These are phyloP conservation scores for Heliconius ismenius DNA, from an alignment of 2,888 invertebrate genomes.

Conservation along the genomic window DNA sequence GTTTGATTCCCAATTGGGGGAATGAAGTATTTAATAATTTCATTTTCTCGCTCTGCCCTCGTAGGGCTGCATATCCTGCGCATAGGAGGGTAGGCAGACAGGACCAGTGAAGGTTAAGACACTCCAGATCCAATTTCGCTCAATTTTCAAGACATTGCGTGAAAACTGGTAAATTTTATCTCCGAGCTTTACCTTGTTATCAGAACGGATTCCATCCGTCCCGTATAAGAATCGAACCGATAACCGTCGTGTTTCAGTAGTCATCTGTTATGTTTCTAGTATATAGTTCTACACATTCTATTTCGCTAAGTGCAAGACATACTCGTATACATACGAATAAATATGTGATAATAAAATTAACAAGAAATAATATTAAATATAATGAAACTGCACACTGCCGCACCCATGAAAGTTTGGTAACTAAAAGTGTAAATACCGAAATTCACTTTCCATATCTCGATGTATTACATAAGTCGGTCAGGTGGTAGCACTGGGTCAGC, in stretches of 20 bases:
- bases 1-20: too few species aligned
- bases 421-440: slow-evolving; percentile 35
- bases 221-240: neutral
- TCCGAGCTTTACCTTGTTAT: neutral
- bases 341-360: neutral
- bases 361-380: slow-evolving; percentile 4
- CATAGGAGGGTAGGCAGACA: too few species aligned
- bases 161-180: too few species aligned
- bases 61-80: too few species aligned
- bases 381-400: slow-evolving; percentile 3
- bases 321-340: neutral
- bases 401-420: slow-evolving; percentile 24
- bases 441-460: slow-evolving; percentile 34
- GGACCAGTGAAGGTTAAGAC: too few species aligned
- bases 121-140: too few species aligned
- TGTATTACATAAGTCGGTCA: slow-evolving; percentile 31
- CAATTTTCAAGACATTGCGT: too few species aligned
- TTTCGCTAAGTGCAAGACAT: neutral
- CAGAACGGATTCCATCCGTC: neutral
- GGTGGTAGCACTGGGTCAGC: slow-evolving; percentile 20
- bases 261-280: neutral
- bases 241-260: neutral
- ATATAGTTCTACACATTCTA: neutral
- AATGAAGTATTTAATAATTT: too few species aligned
- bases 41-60: too few species aligned